Conservation (phyloP, 2,888 invertebrate genomes). For the Glyphotaelius pellucidus region DNA sequence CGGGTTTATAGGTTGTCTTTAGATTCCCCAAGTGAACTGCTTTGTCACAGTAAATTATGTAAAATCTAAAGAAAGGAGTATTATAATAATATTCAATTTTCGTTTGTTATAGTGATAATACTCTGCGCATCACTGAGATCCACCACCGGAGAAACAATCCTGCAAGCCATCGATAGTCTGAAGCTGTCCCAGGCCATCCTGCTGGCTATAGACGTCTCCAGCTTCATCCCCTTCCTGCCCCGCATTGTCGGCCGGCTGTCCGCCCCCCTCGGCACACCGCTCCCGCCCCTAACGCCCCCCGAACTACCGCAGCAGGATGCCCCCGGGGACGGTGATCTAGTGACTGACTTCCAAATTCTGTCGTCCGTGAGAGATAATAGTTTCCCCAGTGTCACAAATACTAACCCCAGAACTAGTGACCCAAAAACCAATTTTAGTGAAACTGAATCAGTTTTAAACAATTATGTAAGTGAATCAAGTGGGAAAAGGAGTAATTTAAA, state of each 20-base stretch:
- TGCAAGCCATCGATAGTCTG: conserved; percentile 72
- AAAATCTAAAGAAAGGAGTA: too few relatives aligned
- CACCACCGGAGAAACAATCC: conserved; percentile 70
- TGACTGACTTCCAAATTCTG: conserved; percentile 2
- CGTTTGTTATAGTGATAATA: conserved; percentile 73
- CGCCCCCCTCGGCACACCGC: neutral
- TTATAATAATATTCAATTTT: neutral
- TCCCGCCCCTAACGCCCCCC: neutral
- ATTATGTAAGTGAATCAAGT: neutral
- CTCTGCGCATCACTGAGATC: conserved; percentile 76
- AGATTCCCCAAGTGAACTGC: too few relatives aligned
- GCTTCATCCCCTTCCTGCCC: conserved; percentile 70
- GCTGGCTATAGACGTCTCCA: conserved; percentile 73
- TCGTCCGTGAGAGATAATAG: conserved; percentile 46
- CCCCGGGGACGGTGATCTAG: neutral
- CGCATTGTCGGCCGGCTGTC: conserved; percentile 38
- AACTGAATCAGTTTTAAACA: neutral
- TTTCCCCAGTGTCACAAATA: conserved; percentile 9
- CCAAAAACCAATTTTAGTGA: conserved; percentile 39
- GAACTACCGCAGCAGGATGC: neutral
- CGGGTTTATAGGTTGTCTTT: too few relatives aligned
- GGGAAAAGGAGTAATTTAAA: neutral
- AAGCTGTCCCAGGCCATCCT: conserved; percentile 72
- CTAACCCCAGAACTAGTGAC: conserved; percentile 9
- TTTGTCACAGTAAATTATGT: too few relatives aligned